These are phyloP conservation scores for Lepidochrysops patricia DNA, from an alignment of 2,888 invertebrate species.

Conservation along the genomic window DNA sequence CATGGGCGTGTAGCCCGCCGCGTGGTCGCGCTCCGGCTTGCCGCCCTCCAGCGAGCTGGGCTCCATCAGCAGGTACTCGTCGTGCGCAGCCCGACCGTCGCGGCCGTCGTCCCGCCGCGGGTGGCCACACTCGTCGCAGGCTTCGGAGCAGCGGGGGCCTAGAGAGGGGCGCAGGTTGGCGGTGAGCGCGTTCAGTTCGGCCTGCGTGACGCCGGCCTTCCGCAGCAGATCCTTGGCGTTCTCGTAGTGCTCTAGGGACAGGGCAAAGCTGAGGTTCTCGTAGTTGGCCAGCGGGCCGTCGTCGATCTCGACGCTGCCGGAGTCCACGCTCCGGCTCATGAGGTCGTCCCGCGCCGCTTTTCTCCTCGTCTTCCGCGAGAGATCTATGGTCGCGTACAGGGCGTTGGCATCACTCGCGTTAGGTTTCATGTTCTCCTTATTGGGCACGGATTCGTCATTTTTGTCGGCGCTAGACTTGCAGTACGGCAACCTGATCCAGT, in stretches of 20 bases:
- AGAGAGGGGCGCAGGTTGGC: slow-evolving; percentile 42
- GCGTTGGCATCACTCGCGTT: slow-evolving; percentile 51
- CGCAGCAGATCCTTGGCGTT: slow-evolving; percentile 81
- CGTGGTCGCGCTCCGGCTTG: slow-evolving; percentile 34
- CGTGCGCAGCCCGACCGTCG: too few relatives aligned
- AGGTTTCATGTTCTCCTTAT: slow-evolving; percentile 69
- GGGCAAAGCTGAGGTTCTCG: slow-evolving; percentile 84
- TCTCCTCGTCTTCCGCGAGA: slow-evolving; percentile 77
- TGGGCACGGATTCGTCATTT: slow-evolving; percentile 48
- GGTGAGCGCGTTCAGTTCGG: slow-evolving; percentile 64
- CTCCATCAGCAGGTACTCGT: slow-evolving; percentile 82
- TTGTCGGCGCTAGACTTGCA: slow-evolving; percentile 53
- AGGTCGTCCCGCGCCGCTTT: slow-evolving; percentile 34
- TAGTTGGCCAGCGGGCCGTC: slow-evolving; percentile 76
- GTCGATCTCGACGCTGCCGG: slow-evolving; percentile 25
- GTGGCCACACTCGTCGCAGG: slow-evolving; percentile 79
- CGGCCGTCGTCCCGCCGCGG: slow-evolving; percentile 33
- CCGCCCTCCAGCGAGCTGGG: slow-evolving; percentile 57
- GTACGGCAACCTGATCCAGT: slow-evolving; percentile 76
- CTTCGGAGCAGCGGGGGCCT: slow-evolving; percentile 43
- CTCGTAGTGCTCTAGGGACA: slow-evolving; percentile 85
- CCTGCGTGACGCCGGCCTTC: slow-evolving; percentile 71
- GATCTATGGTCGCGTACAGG: slow-evolving; percentile 81
- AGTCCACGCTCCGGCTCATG: slow-evolving; percentile 22
- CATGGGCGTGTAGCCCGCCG: slow-evolving; percentile 82